Evolutionary conservation across 2,888 invertebrate species (phyloP).

Genomic region (Luffia ferchaultella): DNA sequence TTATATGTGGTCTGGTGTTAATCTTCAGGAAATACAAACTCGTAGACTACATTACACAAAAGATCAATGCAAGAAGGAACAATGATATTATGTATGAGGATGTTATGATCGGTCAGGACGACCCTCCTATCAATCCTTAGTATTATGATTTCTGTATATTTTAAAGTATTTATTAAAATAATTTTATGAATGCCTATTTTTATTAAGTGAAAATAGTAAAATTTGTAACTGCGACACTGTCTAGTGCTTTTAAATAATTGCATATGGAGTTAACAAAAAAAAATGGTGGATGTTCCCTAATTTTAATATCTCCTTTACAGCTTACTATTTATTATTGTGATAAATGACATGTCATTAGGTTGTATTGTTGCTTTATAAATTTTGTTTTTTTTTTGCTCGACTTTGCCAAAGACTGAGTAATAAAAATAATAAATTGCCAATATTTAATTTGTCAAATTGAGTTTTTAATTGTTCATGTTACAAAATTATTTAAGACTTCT

Average conservation of each 20-base stretch:
- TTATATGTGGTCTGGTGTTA: constrained; percentile 42
- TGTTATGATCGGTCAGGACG: constrained; percentile 63
- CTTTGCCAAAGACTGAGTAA: constrained; percentile 48
- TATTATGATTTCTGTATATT: neutral
- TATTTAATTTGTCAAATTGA: constrained; percentile 14
- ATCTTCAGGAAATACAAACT: constrained; percentile 53
- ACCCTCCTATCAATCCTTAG: constrained; percentile 56
- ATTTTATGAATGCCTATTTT: neutral
- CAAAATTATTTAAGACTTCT: too few relatives aligned
- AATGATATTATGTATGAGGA: constrained; percentile 58
- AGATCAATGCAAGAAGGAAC: constrained; percentile 41
- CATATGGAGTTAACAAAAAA: too few relatives aligned
- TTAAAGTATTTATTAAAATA: neutral
- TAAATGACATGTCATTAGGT: neutral
- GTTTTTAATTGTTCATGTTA: too few relatives aligned
- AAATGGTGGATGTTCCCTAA: too few relatives aligned
- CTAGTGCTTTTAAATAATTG: too few relatives aligned
- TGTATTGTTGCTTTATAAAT: neutral
- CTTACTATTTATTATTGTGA: neutral
- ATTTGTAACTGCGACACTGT: too few relatives aligned
- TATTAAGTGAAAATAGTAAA: neutral
- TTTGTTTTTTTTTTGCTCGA: constrained; percentile 33
- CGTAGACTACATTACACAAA: constrained; percentile 43
- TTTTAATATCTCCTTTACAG: too few relatives aligned
- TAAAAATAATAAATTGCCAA: constrained; percentile 19